These are phyloP conservation scores for Vulpes ferrilata DNA, from an alignment of 2,113 vertebrate genomes.

Conservation along the genomic window DNA sequence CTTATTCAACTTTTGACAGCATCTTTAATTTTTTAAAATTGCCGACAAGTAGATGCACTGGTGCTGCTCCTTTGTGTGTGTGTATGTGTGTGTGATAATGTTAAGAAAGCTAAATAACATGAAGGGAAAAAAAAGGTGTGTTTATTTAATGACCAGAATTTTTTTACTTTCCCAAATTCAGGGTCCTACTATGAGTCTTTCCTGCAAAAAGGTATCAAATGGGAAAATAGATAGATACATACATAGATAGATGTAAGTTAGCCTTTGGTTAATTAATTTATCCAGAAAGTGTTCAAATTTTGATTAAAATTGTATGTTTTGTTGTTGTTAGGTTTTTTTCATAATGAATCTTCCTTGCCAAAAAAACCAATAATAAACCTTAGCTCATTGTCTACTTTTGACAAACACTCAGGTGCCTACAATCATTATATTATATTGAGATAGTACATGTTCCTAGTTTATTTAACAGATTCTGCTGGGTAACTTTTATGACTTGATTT, in stretches of 20 bases:
- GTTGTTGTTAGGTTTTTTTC: slow-evolving; percentile 70
- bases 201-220: slow-evolving; percentile 73
- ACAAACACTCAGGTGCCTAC: slow-evolving; percentile 91
- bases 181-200: slow-evolving; percentile 84
- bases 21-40: slow-evolving; percentile 80
- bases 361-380: slow-evolving; percentile 86
- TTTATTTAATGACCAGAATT: slow-evolving; percentile 76
- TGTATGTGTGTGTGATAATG: slow-evolving; percentile 59
- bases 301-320: slow-evolving; percentile 72
- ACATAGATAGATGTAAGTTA: slow-evolving; percentile 47
- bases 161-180: slow-evolving; percentile 82
- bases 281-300: slow-evolving; percentile 74
- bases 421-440: slow-evolving; percentile 81
- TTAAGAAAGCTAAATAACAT: slow-evolving; percentile 78
- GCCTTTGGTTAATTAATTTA: slow-evolving; percentile 75
- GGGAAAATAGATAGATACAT: slow-evolving; percentile 33
- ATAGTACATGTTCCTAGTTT: slow-evolving; percentile 83
- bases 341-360: slow-evolving; percentile 87
- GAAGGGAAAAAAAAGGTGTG: slow-evolving; percentile 75
- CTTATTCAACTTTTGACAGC: slow-evolving; percentile 81
- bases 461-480: slow-evolving; percentile 81
- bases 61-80: slow-evolving; percentile 84
- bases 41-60: slow-evolving; percentile 81
- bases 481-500: slow-evolving; percentile 80
- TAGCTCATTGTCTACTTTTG: slow-evolving; percentile 88